Conservation (phyloP, 2,888 invertebrate genomes). For the Torymus texanus region DNA sequence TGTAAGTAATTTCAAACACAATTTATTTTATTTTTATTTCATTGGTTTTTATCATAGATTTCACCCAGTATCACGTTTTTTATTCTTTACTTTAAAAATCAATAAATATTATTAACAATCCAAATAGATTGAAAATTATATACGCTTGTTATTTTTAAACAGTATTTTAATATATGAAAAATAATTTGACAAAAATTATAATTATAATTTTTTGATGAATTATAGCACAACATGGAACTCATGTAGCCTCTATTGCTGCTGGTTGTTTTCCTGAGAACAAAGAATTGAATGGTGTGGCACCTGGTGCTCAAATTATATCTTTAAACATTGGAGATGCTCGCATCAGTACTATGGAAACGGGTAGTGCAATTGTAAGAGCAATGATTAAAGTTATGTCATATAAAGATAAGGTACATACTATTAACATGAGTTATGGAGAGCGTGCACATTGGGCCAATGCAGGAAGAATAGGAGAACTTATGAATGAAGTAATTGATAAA, state of each 20-base stretch:
- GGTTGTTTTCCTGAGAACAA: slow-evolving; percentile 91
- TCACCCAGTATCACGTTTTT: too few species aligned
- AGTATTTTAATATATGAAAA: not conserved
- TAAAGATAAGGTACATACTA: slow-evolving; percentile 86
- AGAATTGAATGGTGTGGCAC: slow-evolving; percentile 95
- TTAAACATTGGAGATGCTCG: slow-evolving; percentile 95
- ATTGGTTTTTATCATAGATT: too few species aligned
- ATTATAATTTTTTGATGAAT: slow-evolving; percentile 43
- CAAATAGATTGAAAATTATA: too few species aligned
- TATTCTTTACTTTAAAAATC: too few species aligned
- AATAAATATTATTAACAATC: too few species aligned
- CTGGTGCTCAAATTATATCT: slow-evolving; percentile 95
- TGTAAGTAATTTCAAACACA: slow-evolving; percentile 80
- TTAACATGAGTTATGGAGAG: slow-evolving; percentile 99
- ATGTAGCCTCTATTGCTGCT: slow-evolving; percentile 97
- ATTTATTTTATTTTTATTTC: slow-evolving; percentile 27
- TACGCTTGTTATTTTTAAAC: not conserved
- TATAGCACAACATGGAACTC: slow-evolving; percentile 96
- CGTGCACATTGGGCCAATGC: slow-evolving; percentile 93
- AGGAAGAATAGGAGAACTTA: slow-evolving; percentile 90
- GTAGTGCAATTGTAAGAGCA: slow-evolving; percentile 92
- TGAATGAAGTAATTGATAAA: slow-evolving; percentile 91
- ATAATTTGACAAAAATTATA: slow-evolving; percentile 11
- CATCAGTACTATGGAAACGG: slow-evolving; percentile 97
- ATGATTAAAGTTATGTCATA: slow-evolving; percentile 88